phyloP scores from a whole-genome alignment of 2,797 vertebrate species.

The Leucoraja ocellata region DNA sequence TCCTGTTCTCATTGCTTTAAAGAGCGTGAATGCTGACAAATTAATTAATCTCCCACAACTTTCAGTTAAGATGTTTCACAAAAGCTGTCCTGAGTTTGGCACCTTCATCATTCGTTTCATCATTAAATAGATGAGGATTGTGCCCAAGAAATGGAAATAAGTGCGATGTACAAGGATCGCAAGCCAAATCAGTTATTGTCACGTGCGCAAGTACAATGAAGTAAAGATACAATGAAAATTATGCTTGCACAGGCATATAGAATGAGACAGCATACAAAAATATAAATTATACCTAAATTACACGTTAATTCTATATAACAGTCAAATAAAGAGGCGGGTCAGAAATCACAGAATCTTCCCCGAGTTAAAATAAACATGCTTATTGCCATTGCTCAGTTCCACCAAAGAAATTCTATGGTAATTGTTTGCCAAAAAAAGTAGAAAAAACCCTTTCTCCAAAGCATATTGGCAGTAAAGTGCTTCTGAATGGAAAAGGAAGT shows the following conservation, averaged over 20 bases:
- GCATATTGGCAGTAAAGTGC: background rate
- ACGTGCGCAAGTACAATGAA: no score
- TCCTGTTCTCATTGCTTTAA: background rate
- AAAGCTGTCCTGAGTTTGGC: conserved; percentile 3
- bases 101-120: background rate
- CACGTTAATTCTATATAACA: no score
- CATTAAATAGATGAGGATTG: background rate
- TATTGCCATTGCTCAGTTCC: background rate
- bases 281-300: no score
- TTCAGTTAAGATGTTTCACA: background rate
- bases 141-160: background rate
- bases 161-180: background rate
- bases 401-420: background rate
- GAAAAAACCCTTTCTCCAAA: background rate
- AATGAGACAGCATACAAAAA: no score
- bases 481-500: background rate
- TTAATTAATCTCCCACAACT: background rate
- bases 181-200: no score
- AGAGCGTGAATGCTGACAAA: background rate
- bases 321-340: no score
- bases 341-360: background rate
- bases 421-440: background rate
- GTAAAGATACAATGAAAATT: no score
- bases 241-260: no score
- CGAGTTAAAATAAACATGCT: background rate